A percentile compares a stretch with the other conserved stretches of the same genome.
These are phyloP conservation scores for Cyclophora punctaria DNA, from an alignment of 2,888 invertebrate genomes.

Conservation along the genomic window DNA sequence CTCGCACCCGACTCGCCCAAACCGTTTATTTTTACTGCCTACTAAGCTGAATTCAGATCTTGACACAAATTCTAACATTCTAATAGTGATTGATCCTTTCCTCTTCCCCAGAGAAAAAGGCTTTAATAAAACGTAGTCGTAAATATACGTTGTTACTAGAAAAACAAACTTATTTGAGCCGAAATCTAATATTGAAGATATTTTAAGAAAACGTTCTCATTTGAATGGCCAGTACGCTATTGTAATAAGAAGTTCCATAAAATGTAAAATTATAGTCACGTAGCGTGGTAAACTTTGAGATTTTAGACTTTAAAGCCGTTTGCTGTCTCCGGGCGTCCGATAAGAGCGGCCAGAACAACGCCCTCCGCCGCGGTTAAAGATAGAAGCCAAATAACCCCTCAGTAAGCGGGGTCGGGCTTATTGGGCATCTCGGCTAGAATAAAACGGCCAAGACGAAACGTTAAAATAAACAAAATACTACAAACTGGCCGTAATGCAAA, in stretches of 20 bases:
- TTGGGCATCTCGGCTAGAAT: too few relatives aligned
- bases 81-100: background rate
- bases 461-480: too few relatives aligned
- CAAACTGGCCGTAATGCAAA: too few relatives aligned
- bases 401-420: too few relatives aligned
- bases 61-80: constrained; percentile 19
- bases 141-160: too few relatives aligned
- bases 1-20: constrained; percentile 24
- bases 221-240: background rate
- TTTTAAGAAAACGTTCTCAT: background rate
- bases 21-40: constrained; percentile 53
- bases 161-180: too few relatives aligned
- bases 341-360: constrained; percentile 19
- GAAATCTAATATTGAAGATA: too few relatives aligned
- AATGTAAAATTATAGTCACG: constrained; percentile 25
- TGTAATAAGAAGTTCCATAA: constrained; percentile 7
- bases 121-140: too few relatives aligned
- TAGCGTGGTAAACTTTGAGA: constrained; percentile 28
- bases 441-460: too few relatives aligned
- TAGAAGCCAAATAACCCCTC: constrained; percentile 16
- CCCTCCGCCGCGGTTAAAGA: constrained; percentile 15
- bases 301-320: constrained; percentile 34
- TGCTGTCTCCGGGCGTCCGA: constrained; percentile 24
- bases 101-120: too few relatives aligned
- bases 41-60: constrained; percentile 33